Conservation (phyloP, 2,797 vertebrate genomes). For the Danio jaintianensis region DNA sequence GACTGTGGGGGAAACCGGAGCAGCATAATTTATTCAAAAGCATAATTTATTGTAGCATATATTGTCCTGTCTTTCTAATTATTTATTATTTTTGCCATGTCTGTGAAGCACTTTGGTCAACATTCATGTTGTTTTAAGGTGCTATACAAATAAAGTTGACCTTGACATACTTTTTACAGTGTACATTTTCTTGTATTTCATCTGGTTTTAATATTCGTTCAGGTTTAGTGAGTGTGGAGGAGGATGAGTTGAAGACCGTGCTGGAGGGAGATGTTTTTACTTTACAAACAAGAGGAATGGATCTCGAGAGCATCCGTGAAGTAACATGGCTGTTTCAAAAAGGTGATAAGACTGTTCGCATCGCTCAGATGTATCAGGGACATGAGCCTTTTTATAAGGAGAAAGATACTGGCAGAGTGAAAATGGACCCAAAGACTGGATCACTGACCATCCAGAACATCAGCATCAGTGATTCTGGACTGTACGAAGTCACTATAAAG, state of each 20-base stretch:
- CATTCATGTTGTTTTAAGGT: too few relatives aligned
- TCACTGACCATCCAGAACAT: constrained; percentile 10
- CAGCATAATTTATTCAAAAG: too few relatives aligned
- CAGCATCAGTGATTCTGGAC: neutral
- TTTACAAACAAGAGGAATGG: neutral
- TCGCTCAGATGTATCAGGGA: constrained; percentile 10
- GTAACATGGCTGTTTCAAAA: neutral
- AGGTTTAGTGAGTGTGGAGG: neutral
- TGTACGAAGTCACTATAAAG: neutral
- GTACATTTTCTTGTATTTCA: too few relatives aligned
- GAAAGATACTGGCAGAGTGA: neutral
- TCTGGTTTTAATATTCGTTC: neutral
- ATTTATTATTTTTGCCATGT: too few relatives aligned
- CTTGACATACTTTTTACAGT: too few relatives aligned
- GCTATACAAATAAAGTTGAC: too few relatives aligned
- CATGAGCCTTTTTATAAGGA: neutral
- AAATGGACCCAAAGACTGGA: neutral
- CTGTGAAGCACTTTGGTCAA: too few relatives aligned
- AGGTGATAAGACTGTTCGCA: neutral
- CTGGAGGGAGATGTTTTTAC: constrained; percentile 16
- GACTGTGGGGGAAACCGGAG: too few relatives aligned
- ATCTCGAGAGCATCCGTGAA: neutral
- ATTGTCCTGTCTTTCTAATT: too few relatives aligned
- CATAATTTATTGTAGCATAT: too few relatives aligned
- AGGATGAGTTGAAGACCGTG: neutral